Evolutionary conservation across 1,140 invertebrate species (phyloP).

Genomic region (Eriosoma lanigerum): DNA sequence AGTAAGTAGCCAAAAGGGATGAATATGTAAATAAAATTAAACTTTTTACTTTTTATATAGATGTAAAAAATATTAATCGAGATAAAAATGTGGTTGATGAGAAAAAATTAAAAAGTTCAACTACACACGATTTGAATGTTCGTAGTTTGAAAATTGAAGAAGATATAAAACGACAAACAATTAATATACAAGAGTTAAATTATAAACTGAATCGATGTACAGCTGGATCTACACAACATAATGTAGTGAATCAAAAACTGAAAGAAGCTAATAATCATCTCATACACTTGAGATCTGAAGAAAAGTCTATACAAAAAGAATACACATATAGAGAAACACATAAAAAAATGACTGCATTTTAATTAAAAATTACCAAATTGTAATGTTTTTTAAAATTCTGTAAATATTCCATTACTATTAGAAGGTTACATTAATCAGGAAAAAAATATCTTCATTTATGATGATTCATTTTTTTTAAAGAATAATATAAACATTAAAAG

Average conservation of each 20-base stretch:
- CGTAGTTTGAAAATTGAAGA: slow-evolving; percentile 73
- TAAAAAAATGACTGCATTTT: slow-evolving; percentile 55
- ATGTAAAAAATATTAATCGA: slow-evolving; percentile 54
- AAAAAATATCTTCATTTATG: no score
- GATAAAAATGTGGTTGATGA: slow-evolving; percentile 57
- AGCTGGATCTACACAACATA: slow-evolving; percentile 62
- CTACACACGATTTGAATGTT: slow-evolving; percentile 71
- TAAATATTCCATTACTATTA: neutral
- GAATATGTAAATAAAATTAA: no score
- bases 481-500: no score
- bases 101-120: slow-evolving; percentile 62
- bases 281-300: slow-evolving; percentile 63
- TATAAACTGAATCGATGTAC: slow-evolving; percentile 66
- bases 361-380: neutral
- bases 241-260: slow-evolving; percentile 65
- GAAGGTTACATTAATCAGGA: no score
- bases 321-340: slow-evolving; percentile 53
- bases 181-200: slow-evolving; percentile 68
- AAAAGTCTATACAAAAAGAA: slow-evolving; percentile 62
- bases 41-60: slow-evolving; percentile 38
- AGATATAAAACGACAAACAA: slow-evolving; percentile 69
- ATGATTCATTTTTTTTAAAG: no score
- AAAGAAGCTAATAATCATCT: slow-evolving; percentile 66
- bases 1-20: slow-evolving; percentile 54
- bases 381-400: neutral